phyloP scores from a whole-genome alignment of 2,113 vertebrate genomes.

The Neotoma lepida region DNA sequence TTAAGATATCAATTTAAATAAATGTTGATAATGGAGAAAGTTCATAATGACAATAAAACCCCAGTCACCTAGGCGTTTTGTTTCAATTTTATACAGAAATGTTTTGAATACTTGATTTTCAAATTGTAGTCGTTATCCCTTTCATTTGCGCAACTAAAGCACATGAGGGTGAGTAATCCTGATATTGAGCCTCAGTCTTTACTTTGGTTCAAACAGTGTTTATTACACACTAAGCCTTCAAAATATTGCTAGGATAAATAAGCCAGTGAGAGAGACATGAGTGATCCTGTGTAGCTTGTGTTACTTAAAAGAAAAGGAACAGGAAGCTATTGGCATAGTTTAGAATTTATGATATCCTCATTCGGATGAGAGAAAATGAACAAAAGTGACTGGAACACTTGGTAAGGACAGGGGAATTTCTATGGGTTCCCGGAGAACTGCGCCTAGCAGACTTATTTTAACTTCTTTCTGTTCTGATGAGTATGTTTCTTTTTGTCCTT shows the following conservation, averaged over 20 bases:
- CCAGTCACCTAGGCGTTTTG: neutral
- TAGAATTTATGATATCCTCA: neutral
- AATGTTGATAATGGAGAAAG: neutral
- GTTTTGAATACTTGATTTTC: neutral
- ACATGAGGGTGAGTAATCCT: neutral
- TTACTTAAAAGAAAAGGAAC: neutral
- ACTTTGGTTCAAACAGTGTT: neutral
- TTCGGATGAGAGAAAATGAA: neutral
- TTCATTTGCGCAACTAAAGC: neutral
- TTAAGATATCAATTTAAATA: neutral
- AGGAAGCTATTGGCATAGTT: neutral
- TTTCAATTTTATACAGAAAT: neutral
- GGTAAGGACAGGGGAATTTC: neutral
- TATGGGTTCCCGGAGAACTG: neutral
- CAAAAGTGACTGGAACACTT: neutral
- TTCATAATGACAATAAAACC: neutral
- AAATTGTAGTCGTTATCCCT: neutral
- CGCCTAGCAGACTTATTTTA: neutral
- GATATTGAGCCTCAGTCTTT: neutral
- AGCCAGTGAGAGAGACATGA: neutral
- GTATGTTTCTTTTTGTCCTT: neutral
- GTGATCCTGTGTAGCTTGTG: neutral
- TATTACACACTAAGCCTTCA: neutral
- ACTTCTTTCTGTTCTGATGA: neutral
- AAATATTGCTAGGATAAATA: neutral